These are phyloP conservation scores for Rhinogobius similis DNA, from an alignment of 2,113 vertebrate genomes.

Conservation along the genomic window DNA sequence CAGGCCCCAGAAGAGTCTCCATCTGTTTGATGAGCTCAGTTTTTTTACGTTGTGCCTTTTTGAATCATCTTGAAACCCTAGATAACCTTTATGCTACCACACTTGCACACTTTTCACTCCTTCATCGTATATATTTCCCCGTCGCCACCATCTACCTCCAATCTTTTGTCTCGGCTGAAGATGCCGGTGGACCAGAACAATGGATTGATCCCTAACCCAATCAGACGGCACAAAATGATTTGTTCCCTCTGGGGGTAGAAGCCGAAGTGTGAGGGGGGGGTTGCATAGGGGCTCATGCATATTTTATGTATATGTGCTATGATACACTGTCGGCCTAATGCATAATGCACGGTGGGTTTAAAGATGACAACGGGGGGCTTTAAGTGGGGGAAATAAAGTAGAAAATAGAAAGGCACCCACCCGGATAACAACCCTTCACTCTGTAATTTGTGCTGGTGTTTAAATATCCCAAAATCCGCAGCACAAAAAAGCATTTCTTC, in stretches of 20 bases:
- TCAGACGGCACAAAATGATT: slow-evolving; percentile 62
- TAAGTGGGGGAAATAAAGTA: slow-evolving; percentile 62
- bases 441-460: slow-evolving; percentile 21
- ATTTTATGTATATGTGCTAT: slow-evolving; percentile 63
- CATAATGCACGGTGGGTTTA: slow-evolving; percentile 73
- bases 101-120: slow-evolving; percentile 14
- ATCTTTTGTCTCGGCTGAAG: slow-evolving; percentile 27
- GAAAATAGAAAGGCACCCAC: slow-evolving; percentile 47
- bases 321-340: slow-evolving; percentile 72
- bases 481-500: neutral
- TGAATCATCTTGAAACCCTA: slow-evolving; percentile 6
- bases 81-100: slow-evolving; percentile 42
- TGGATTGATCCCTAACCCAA: slow-evolving; percentile 61
- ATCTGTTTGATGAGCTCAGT: slow-evolving; percentile 60
- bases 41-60: slow-evolving; percentile 21
- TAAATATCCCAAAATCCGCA: slow-evolving; percentile 17
- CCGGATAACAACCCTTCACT: slow-evolving; percentile 28
- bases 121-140: slow-evolving; percentile 21
- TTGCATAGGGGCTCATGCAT: slow-evolving; percentile 64
- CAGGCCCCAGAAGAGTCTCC: slow-evolving; percentile 61
- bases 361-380: slow-evolving; percentile 40
- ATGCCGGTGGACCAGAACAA: slow-evolving; percentile 12
- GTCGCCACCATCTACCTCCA: slow-evolving; percentile 18
- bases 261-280: slow-evolving; percentile 16
- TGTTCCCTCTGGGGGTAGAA: slow-evolving; percentile 40